phyloP scores from a whole-genome alignment of 2,797 vertebrate species.

The Phalloptychus januarius region DNA sequence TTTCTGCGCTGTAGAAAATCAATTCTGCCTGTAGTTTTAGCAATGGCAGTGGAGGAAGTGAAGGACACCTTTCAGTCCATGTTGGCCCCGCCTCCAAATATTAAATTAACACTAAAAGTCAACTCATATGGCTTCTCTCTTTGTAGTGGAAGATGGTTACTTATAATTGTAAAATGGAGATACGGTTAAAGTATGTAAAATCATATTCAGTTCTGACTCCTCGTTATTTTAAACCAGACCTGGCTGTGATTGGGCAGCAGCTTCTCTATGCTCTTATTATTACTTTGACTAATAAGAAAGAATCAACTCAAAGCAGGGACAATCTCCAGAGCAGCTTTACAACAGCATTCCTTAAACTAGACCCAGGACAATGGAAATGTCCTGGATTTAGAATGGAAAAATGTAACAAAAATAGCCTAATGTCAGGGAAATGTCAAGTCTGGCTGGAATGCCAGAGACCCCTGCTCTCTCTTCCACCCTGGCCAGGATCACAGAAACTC shows the following conservation, averaged over 20 bases:
- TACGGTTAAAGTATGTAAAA: neutral
- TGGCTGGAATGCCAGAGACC: neutral
- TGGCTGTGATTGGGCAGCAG: neutral
- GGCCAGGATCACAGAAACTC: neutral
- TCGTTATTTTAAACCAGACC: neutral
- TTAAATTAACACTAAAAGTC: no score
- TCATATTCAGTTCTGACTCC: neutral
- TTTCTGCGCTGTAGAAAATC: no score
- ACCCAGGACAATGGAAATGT: neutral
- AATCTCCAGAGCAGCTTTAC: neutral
- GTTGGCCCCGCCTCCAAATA: no score
- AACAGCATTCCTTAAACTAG: neutral
- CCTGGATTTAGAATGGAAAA: neutral
- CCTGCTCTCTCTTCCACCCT: neutral
- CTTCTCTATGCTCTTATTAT: neutral
- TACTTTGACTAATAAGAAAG: neutral
- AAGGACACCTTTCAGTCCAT: no score
- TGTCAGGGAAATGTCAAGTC: conserved; percentile 1
- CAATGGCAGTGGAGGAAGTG: no score
- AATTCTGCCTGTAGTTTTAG: no score
- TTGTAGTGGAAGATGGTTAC: no score
- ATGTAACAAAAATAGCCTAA: neutral
- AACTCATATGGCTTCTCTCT: no score
- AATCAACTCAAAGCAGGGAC: neutral
- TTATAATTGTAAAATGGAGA: neutral